Evolutionary conservation across 2,113 vertebrate species (phyloP).

Genomic region (Pelusios castaneus): DNA sequence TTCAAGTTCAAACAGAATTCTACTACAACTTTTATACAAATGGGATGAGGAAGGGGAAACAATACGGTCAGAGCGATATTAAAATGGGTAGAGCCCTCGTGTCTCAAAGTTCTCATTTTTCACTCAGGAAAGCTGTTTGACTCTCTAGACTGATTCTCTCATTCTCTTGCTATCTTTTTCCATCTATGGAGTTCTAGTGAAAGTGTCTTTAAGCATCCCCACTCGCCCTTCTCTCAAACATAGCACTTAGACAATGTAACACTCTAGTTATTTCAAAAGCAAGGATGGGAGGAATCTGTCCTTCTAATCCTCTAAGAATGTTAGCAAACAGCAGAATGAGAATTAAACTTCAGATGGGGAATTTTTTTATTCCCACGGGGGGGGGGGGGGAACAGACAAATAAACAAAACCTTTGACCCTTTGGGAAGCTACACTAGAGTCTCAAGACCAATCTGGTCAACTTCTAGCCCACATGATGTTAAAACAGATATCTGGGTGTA

Average conservation of each 20-base stretch:
- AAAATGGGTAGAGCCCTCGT: background rate
- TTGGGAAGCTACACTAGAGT: constrained; percentile 1
- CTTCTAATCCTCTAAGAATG: background rate
- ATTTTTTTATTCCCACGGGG: constrained; percentile 21
- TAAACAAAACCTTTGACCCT: background rate
- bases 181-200: background rate
- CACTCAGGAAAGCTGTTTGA: constrained; percentile 56
- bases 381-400: constrained; percentile 13
- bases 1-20: background rate
- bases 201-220: constrained; percentile 19
- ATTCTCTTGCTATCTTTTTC: background rate
- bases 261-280: background rate
- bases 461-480: constrained; percentile 17
- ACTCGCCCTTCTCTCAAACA: background rate
- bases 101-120: background rate
- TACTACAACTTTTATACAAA: background rate
- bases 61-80: background rate
- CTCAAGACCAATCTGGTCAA: background rate
- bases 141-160: constrained; percentile 29
- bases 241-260: background rate
- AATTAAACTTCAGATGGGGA: constrained; percentile 21
- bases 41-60: background rate
- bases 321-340: constrained; percentile 39
- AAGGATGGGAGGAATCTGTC: background rate
- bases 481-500: background rate